Conservation (phyloP, 2,888 invertebrate genomes). For the Luffia ferchaultella region DNA sequence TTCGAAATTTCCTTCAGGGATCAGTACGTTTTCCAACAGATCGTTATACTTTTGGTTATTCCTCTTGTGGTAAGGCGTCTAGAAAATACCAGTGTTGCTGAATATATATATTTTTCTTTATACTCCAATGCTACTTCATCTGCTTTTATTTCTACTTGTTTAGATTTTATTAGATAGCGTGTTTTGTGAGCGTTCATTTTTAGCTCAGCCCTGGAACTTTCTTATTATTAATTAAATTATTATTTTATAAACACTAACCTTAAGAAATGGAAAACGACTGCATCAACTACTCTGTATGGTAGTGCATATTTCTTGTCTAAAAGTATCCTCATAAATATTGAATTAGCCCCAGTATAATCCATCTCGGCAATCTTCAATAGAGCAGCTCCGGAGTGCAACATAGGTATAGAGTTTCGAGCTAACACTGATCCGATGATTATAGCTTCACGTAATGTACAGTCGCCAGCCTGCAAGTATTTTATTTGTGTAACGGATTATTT, state of each 20-base stretch:
- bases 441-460: slow-evolving; percentile 94
- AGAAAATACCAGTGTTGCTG: too few relatives aligned
- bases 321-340: slow-evolving; percentile 91
- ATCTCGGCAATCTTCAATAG: slow-evolving; percentile 96
- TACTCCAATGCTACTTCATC: too few relatives aligned
- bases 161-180: too few relatives aligned
- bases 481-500: slow-evolving; percentile 8
- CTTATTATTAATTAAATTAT: background rate
- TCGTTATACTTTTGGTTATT: too few relatives aligned
- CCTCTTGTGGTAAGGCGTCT: too few relatives aligned
- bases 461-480: slow-evolving; percentile 72
- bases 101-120: too few relatives aligned
- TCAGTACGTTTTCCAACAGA: too few relatives aligned
- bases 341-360: slow-evolving; percentile 96
- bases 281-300: slow-evolving; percentile 94
- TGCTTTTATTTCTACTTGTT: too few relatives aligned
- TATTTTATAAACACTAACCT: slow-evolving; percentile 61
- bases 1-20: too few relatives aligned
- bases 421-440: slow-evolving; percentile 93
- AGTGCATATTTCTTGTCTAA: slow-evolving; percentile 98
- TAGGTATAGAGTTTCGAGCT: slow-evolving; percentile 90
- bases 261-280: slow-evolving; percentile 92
- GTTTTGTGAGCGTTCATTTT: too few relatives aligned
- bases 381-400: slow-evolving; percentile 94
- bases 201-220: too few relatives aligned